Percentiles rank a stretch among this genome's conserved stretches.
phyloP scores from a whole-genome alignment of 2,113 vertebrate species.

The Corythaixoides concolor region DNA sequence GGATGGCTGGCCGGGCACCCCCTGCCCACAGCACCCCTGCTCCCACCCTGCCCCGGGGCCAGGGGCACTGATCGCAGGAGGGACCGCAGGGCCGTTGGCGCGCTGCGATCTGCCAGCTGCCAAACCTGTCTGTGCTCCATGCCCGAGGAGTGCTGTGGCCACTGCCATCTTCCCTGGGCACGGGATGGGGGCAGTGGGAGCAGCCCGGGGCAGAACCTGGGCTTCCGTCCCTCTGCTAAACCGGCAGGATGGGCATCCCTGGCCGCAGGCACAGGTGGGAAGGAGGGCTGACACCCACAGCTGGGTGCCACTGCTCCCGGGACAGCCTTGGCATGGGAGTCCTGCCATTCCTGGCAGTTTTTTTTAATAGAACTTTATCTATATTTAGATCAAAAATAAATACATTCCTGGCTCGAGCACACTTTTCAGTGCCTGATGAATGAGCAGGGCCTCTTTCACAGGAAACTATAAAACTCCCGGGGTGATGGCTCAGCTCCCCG shows the following conservation, averaged over 20 bases:
- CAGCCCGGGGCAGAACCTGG: no score
- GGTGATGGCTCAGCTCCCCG: neutral
- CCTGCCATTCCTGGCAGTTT: neutral
- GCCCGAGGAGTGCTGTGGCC: fast-evolving
- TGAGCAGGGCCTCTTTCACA: slow-evolving; percentile 19
- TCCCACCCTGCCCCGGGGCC: no score
- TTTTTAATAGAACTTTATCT: neutral
- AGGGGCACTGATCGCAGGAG: fast-evolving
- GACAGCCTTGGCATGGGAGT: fast-evolving
- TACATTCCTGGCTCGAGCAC: neutral
- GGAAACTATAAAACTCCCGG: neutral
- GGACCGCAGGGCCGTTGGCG: fast-evolving
- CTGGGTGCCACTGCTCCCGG: fast-evolving
- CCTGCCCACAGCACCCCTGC: fast-evolving
- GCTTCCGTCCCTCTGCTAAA: neutral
- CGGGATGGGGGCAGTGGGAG: neutral
- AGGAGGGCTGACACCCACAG: fast-evolving
- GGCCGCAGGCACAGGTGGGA: fast-evolving
- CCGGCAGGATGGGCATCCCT: neutral
- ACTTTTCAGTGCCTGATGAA: neutral
- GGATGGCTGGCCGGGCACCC: neutral
- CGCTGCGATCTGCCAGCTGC: fast-evolving
- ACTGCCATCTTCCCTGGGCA: fast-evolving
- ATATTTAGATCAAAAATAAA: slow-evolving; percentile 45
- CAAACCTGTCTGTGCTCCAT: fast-evolving